Evolutionary conservation across 1,140 invertebrate species (phyloP).

Genomic region (Ips typographus): DNA sequence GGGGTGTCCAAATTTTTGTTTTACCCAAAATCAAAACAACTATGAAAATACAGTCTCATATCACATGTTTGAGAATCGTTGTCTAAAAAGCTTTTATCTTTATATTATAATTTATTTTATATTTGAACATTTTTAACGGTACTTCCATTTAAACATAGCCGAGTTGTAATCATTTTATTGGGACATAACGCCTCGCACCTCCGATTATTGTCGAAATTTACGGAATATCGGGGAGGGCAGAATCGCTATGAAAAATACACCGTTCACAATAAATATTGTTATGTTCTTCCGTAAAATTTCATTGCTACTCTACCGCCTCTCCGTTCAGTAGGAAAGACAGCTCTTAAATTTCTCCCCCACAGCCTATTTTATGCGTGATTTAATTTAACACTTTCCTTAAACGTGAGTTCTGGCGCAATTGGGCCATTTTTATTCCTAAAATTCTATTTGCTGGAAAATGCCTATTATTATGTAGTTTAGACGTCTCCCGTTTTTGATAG

Average conservation of each 20-base stretch:
- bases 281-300: conserved; percentile 17
- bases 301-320: conserved; percentile 16
- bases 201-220: neutral
- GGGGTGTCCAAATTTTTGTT: too few relatives aligned
- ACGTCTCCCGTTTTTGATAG: conserved; percentile 17
- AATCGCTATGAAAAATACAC: neutral
- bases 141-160: too few relatives aligned
- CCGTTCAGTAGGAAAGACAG: conserved; percentile 19
- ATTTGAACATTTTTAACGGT: too few relatives aligned
- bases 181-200: neutral
- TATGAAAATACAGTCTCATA: too few relatives aligned
- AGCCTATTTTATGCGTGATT: conserved; percentile 37
- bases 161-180: neutral
- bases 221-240: neutral
- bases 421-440: conserved; percentile 35
- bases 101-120: too few relatives aligned
- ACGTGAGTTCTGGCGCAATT: conserved; percentile 31
- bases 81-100: too few relatives aligned
- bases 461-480: conserved; percentile 33
- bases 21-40: too few relatives aligned
- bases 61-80: too few relatives aligned
- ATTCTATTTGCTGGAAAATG: conserved; percentile 35
- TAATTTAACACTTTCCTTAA: conserved; percentile 37
- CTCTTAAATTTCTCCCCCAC: conserved; percentile 30
- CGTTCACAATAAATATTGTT: neutral